Percentiles rank a stretch among this genome's conserved stretches.
phyloP scores from a whole-genome alignment of 2,888 invertebrate genomes.

The Eutolmus rufibarbis region DNA sequence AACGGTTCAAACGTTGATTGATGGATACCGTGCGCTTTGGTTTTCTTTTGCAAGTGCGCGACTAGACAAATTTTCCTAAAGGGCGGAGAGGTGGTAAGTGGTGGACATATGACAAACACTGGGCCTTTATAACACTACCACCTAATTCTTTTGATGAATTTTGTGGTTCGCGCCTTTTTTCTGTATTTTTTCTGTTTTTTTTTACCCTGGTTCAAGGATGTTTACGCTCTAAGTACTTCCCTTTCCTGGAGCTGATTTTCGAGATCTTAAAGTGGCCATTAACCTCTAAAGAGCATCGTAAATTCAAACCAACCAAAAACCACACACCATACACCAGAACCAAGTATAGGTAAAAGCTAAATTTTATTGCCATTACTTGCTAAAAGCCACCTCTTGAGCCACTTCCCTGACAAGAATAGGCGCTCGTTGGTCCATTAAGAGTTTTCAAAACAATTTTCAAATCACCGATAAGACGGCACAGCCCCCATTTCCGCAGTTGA shows the following conservation, averaged over 20 bases:
- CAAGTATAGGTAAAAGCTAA: neutral
- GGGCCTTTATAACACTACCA: neutral
- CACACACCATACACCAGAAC: neutral
- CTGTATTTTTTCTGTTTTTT: too few species aligned
- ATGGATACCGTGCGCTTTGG: constrained; percentile 3
- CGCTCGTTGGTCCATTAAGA: neutral
- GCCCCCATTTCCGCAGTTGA: neutral
- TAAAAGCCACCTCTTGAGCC: neutral
- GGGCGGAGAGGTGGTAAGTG: neutral
- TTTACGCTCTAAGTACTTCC: neutral
- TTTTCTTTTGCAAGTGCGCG: neutral
- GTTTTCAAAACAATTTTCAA: neutral
- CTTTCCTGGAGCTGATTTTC: neutral
- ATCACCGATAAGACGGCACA: neutral
- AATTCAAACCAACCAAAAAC: neutral
- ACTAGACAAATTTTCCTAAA: neutral
- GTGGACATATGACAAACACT: neutral
- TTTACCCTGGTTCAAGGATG: neutral
- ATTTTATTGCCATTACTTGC: neutral
- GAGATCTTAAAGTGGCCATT: neutral
- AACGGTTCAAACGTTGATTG: constrained; percentile 10
- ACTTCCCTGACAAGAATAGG: neutral
- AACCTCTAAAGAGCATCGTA: neutral
- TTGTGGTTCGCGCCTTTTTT: neutral
- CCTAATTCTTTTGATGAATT: neutral